A percentile compares a stretch with the other conserved stretches of the same genome.
Evolutionary conservation across 2,113 vertebrate species (phyloP).

Genomic region (Catharus minimus): DNA sequence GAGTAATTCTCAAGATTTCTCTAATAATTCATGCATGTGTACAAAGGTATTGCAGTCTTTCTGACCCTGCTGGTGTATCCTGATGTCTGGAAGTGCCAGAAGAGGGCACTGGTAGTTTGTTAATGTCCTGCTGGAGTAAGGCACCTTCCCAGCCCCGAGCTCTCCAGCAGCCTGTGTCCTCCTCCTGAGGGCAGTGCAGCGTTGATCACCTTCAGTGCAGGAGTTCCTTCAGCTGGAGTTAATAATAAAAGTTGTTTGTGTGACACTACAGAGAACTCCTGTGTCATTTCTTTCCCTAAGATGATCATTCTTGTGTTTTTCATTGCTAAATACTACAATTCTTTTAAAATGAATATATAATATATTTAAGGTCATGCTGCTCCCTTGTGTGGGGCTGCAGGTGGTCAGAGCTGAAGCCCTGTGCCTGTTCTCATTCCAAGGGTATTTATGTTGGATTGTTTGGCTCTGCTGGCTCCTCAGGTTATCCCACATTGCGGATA

Average conservation of each 20-base stretch:
- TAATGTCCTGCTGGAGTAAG: neutral
- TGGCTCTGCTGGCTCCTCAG: constrained; percentile 85
- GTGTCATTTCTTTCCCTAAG: neutral
- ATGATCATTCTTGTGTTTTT: neutral
- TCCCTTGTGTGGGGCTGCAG: neutral
- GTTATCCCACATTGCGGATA: constrained; percentile 93
- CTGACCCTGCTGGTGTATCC: neutral
- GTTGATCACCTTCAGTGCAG: neutral
- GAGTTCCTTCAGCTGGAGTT: neutral
- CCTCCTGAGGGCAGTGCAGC: neutral
- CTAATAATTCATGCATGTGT: neutral
- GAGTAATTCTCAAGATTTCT: neutral
- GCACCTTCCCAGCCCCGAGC: neutral
- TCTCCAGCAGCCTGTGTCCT: neutral
- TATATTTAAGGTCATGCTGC: neutral
- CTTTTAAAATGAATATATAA: neutral
- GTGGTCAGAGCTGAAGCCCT: neutral
- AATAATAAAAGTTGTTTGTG: neutral
- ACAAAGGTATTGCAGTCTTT: neutral
- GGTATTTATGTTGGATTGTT: constrained; percentile 82
- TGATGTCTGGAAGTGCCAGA: neutral
- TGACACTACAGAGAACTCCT: neutral
- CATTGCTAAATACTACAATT: neutral
- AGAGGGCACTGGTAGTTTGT: constrained; percentile 35
- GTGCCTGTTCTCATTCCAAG: neutral